Evolutionary conservation across 2,888 invertebrate species (phyloP).

Genomic region (Luperina testacea): DNA sequence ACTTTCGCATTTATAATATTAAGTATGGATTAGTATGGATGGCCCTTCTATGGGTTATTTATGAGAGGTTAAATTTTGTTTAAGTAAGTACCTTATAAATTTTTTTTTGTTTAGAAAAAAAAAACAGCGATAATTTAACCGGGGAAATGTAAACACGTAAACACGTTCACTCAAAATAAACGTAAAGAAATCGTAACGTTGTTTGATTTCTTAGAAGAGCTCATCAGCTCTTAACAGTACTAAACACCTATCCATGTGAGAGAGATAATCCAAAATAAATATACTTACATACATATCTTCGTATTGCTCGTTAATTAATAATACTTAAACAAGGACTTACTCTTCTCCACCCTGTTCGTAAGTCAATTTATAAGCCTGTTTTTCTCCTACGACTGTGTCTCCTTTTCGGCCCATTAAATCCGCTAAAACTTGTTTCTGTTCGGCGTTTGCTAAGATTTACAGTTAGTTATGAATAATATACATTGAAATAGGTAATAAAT

Average conservation of each 20-base stretch:
- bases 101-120: too few relatives aligned
- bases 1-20: too few relatives aligned
- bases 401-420: slow-evolving; percentile 78
- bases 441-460: slow-evolving; percentile 67
- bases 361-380: slow-evolving; percentile 77
- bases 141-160: too few relatives aligned
- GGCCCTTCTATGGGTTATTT: too few relatives aligned
- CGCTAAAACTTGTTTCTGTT: slow-evolving; percentile 76
- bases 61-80: too few relatives aligned
- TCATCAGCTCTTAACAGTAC: background rate
- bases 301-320: background rate
- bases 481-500: background rate
- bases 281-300: background rate
- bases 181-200: too few relatives aligned
- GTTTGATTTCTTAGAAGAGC: too few relatives aligned
- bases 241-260: background rate
- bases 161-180: too few relatives aligned
- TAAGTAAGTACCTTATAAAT: too few relatives aligned
- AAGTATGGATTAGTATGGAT: too few relatives aligned
- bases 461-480: slow-evolving; percentile 1
- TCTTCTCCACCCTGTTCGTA: slow-evolving; percentile 77
- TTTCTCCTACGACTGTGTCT: slow-evolving; percentile 69
- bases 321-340: slow-evolving; percentile 69
- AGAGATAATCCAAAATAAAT: background rate
- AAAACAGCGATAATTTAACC: too few relatives aligned